Evolutionary conservation across 2,113 vertebrate species (phyloP), one percentile per base, ranked within the genome.

Genomic region (Elgaria multicarinata): DNA sequence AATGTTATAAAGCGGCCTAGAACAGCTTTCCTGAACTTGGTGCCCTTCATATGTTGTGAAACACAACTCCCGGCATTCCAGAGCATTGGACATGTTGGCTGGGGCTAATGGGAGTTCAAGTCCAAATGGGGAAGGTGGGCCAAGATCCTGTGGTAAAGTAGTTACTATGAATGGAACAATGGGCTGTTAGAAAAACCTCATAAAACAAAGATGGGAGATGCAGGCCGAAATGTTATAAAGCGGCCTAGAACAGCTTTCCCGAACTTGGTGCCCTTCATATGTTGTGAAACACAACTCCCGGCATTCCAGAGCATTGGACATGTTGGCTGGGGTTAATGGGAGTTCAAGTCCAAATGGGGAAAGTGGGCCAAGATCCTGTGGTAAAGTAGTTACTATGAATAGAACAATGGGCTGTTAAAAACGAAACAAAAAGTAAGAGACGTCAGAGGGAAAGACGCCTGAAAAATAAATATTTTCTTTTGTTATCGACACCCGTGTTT

Each of bases 81-180:
- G 58, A 62, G 58, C 58, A 62, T 22, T 62, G 58, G 58, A 3
- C 58, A 62, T 20, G 16, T 20, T 62, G 58, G 58, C 58, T 62
- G 58, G 58, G 58, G 58, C 58, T 62, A 20, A 62, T 20, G 58
- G 18, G 58, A 62, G 18, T 62, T 62, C 20, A 62, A 62, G 58
- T 62, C 4, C 58, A 20, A 62, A 62, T 62, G 58, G 9, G 10
- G 58, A 22, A 4, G 58, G 58, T 20, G 20, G 10, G 10, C 74
- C 91, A 93, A 96, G 93, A 95, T 88, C 95, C 88, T 94, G 95
- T 74, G 93, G 96, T 95, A 89, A 74, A 91, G 86, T 91, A 2
- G 36, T 96, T 95, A 92, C 95, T 88, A 93, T 91, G 94, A 94
- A 88, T 85, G 90, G 93, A 91, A 87, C 91, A n/a, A n/a, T n/a